These are phyloP conservation scores for Pristiophorus japonicus DNA, from an alignment of 2,113 vertebrate genomes.

Conservation along the genomic window DNA sequence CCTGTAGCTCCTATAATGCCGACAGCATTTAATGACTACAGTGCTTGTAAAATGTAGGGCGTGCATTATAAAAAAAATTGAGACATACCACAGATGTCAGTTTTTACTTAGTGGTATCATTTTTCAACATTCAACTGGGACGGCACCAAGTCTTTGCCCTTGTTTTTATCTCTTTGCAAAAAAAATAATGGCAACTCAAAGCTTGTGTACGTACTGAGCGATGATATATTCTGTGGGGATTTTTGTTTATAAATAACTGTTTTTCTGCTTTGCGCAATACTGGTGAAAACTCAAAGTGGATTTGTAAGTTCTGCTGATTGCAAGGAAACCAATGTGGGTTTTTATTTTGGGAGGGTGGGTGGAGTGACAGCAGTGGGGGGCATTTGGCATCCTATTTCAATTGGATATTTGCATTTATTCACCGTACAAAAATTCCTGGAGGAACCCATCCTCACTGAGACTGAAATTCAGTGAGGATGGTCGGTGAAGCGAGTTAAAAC, in stretches of 20 bases:
- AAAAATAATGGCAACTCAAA: not conserved
- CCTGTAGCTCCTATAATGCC: not conserved
- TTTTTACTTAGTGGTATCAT: not conserved
- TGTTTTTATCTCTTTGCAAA: not conserved
- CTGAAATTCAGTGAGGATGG: not conserved
- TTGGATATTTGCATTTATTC: not conserved
- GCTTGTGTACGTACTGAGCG: not conserved
- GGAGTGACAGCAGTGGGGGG: too few species aligned
- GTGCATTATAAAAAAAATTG: slow-evolving; percentile 24
- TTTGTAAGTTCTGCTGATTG: not conserved
- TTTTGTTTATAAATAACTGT: not conserved
- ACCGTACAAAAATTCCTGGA: not conserved
- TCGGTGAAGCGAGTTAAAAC: not conserved
- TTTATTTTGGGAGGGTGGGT: not conserved
- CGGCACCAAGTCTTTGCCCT: not conserved
- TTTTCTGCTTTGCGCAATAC: not conserved
- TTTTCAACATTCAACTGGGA: slow-evolving; percentile 9
- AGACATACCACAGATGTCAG: not conserved
- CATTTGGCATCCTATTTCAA: not conserved
- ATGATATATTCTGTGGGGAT: not conserved
- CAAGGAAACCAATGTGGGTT: not conserved
- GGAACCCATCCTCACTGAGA: not conserved
- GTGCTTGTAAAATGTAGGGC: not conserved
- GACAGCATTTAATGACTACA: not conserved
- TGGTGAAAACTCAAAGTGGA: not conserved